Conservation (phyloP, 1,140 invertebrate genomes). For the Matsumurasca onukii region DNA sequence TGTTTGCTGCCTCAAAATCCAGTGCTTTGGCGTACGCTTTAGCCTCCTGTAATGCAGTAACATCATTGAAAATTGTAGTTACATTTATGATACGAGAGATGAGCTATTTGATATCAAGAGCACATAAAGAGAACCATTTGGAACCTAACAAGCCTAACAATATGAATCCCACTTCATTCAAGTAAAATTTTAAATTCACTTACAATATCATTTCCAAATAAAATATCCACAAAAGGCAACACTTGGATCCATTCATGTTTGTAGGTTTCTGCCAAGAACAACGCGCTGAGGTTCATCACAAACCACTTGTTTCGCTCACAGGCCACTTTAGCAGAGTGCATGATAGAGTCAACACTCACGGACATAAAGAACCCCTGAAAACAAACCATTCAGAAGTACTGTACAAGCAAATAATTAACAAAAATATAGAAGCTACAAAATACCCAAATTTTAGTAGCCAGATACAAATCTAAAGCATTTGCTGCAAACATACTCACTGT, state of each 20-base stretch:
- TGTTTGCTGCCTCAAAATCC: not conserved
- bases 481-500: too few relatives aligned
- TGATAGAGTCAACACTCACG: not conserved
- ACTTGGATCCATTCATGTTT: not conserved
- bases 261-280: not conserved
- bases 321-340: not conserved
- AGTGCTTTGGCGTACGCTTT: not conserved
- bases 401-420: not conserved
- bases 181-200: not conserved
- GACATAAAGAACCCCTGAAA: not conserved
- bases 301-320: not conserved
- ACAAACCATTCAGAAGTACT: not conserved
- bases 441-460: too few relatives aligned
- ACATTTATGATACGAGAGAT: not conserved
- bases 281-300: slow-evolving; percentile 1
- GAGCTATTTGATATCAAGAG: not conserved
- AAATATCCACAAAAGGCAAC: not conserved
- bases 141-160: too few relatives aligned
- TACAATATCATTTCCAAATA: not conserved
- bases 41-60: not conserved
- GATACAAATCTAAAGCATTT: too few relatives aligned
- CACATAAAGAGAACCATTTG: not conserved
- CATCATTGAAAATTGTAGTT: not conserved
- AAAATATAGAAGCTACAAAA: too few relatives aligned
- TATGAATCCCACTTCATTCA: too few relatives aligned